Evolutionary conservation across 2,888 invertebrate genomes (phyloP).

Genomic region (Girardia tigrina): DNA sequence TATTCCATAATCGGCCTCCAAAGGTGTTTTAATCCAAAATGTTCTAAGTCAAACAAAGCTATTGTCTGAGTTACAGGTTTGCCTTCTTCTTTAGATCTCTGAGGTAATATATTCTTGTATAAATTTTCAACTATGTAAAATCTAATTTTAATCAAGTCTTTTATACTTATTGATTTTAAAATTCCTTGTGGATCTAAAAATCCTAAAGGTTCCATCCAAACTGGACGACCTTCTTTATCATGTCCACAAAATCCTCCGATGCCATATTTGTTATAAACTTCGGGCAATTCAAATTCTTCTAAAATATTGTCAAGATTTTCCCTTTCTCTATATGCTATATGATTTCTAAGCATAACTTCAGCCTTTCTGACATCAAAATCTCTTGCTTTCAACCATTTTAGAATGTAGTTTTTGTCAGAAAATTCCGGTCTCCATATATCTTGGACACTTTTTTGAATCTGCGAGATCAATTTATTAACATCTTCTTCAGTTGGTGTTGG

Average conservation of each 20-base stretch:
- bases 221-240: conserved; percentile 67
- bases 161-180: neutral
- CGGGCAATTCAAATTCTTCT: conserved; percentile 43
- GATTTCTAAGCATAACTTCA: conserved; percentile 60
- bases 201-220: conserved; percentile 67
- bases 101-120: neutral
- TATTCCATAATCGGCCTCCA: conserved; percentile 44
- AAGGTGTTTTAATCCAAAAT: conserved; percentile 44
- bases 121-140: conserved; percentile 56
- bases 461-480: neutral
- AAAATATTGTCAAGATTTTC: conserved; percentile 44
- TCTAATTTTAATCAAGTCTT: conserved; percentile 62
- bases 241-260: conserved; percentile 67
- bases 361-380: conserved; percentile 29
- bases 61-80: conserved; percentile 41
- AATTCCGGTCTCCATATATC: conserved; percentile 34
- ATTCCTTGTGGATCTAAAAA: conserved; percentile 60
- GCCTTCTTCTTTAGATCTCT: conserved; percentile 34
- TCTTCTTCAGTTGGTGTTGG: neutral
- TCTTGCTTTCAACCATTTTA: conserved; percentile 34
- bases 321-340: conserved; percentile 42
- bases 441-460: neutral
- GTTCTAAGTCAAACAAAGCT: conserved; percentile 44
- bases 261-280: conserved; percentile 58
- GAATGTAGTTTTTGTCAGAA: conserved; percentile 28